phyloP scores from a whole-genome alignment of 1,140 invertebrate species.

The Acyrthosiphon pisum region DNA sequence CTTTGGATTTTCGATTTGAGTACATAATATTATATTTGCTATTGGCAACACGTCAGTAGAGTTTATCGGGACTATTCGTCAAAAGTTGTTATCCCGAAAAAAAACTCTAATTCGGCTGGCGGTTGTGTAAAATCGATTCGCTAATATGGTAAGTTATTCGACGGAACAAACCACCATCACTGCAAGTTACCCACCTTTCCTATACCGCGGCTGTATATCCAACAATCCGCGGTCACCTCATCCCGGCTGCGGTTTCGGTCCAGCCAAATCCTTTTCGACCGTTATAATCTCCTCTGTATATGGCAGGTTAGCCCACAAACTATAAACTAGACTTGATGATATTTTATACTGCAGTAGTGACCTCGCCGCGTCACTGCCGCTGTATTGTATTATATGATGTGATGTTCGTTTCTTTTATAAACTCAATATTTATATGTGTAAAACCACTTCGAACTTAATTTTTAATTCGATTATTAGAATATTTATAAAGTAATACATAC shows the following conservation, averaged over 20 bases:
- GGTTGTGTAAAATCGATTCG: conserved; percentile 21
- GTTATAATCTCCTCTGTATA: neutral
- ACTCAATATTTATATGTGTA: neutral
- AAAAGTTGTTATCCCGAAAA: neutral
- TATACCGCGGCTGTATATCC: neutral
- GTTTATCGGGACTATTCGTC: conserved; percentile 6
- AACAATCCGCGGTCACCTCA: neutral
- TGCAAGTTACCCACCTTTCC: neutral
- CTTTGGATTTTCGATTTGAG: neutral
- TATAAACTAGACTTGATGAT: neutral
- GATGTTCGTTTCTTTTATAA: neutral
- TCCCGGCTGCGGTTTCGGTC: neutral
- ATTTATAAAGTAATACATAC: neutral
- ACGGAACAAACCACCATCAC: neutral
- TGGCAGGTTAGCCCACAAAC: neutral
- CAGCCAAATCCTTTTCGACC: neutral
- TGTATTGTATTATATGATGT: neutral
- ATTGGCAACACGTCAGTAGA: neutral
- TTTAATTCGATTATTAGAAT: neutral
- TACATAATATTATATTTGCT: neutral
- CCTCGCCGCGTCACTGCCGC: neutral
- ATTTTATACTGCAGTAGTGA: neutral
- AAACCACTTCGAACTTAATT: neutral
- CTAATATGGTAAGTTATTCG: conserved; percentile 19
- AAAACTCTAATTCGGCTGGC: neutral